Evolutionary conservation across 1,140 invertebrate genomes (phyloP).

Genomic region (Ruditapes philippinarum): DNA sequence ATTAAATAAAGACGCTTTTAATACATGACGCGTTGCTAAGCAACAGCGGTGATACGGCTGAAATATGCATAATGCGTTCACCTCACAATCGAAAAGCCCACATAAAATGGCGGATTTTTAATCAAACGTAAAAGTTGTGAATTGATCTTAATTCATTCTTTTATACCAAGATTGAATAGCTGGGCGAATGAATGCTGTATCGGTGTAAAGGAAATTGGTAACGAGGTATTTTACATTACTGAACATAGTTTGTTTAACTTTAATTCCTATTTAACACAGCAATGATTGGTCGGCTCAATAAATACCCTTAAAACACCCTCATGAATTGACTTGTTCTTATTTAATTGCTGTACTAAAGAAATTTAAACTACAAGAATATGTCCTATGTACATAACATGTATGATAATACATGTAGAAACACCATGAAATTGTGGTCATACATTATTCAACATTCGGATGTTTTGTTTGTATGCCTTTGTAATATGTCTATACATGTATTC

Average conservation of each 20-base stretch:
- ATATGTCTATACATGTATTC: no score
- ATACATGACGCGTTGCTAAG: constrained; percentile 22
- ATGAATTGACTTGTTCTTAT: no score
- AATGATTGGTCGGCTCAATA: not conserved
- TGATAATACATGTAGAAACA: no score
- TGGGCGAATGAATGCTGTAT: not conserved
- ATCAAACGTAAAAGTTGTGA: constrained; percentile 6
- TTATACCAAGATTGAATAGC: not conserved
- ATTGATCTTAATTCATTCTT: constrained; percentile 19
- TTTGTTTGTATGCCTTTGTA: no score
- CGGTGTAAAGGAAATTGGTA: not conserved
- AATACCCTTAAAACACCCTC: no score
- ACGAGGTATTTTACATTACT: not conserved
- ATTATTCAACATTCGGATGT: no score
- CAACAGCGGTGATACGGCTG: not conserved
- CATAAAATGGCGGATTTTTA: not conserved
- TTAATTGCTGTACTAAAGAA: no score
- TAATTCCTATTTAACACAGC: not conserved
- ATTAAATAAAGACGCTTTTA: constrained; percentile 8
- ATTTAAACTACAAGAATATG: no score
- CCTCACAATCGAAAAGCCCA: not conserved
- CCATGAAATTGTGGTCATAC: no score
- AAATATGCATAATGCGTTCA: constrained; percentile 13
- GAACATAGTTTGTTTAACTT: not conserved
- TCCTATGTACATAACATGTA: no score